A percentile compares a stretch with the other conserved stretches of the same genome.
phyloP scores from a whole-genome alignment of 2,113 vertebrate species.

The Protobothrops mucrosquamatus region DNA sequence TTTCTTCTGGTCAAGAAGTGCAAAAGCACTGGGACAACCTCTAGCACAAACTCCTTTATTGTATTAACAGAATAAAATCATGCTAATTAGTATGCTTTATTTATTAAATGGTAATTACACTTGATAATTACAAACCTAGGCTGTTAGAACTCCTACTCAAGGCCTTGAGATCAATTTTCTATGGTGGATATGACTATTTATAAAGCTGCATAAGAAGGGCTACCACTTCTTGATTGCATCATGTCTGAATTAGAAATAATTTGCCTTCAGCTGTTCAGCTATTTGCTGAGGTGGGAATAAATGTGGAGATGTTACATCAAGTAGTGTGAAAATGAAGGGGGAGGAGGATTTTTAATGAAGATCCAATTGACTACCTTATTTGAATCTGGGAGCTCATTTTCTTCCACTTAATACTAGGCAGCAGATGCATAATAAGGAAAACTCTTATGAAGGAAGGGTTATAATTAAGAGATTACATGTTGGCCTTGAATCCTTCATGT shows the following conservation, averaged over 20 bases:
- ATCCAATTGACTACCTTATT: neutral
- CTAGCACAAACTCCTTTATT: neutral
- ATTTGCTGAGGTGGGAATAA: neutral
- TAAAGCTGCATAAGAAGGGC: neutral
- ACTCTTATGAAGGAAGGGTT: neutral
- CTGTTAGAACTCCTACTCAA: neutral
- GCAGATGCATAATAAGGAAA: neutral
- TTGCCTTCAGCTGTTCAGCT: neutral
- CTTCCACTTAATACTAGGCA: neutral
- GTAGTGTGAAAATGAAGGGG: neutral
- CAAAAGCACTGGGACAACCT: neutral
- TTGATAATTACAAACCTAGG: neutral
- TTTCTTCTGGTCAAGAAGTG: neutral
- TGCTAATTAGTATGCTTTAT: neutral
- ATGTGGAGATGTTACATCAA: neutral
- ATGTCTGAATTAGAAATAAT: neutral
- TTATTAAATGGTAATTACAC: neutral
- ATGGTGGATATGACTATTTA: neutral
- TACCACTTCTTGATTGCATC: neutral
- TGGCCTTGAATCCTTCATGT: neutral
- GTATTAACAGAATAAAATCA: neutral
- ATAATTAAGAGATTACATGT: neutral
- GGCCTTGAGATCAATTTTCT: neutral
- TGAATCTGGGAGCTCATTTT: neutral
- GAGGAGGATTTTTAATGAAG: neutral